phyloP scores from a whole-genome alignment of 2,888 invertebrate species.

The Mantis religiosa region DNA sequence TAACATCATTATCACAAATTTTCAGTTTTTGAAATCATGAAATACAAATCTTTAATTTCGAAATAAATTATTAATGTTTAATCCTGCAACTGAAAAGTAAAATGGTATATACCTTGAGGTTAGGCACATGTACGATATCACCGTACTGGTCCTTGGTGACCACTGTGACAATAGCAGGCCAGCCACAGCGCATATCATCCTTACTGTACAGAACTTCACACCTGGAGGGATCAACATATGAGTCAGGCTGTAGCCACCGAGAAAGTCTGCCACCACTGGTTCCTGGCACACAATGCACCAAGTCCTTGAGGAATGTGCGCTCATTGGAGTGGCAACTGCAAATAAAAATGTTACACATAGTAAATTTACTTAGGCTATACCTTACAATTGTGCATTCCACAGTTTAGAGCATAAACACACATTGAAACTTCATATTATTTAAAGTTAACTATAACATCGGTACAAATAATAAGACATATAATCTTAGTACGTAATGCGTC shows the following conservation, averaged over 20 bases:
- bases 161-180: slow-evolving; percentile 78
- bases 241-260: slow-evolving; percentile 90
- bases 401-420: no score
- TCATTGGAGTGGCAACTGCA: slow-evolving; percentile 81
- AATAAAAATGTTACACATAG: slow-evolving; percentile 17
- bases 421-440: no score
- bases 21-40: no score
- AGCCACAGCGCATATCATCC: slow-evolving; percentile 70
- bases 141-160: slow-evolving; percentile 89
- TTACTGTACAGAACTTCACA: slow-evolving; percentile 78
- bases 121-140: slow-evolving; percentile 77
- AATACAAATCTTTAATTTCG: no score
- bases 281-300: slow-evolving; percentile 80
- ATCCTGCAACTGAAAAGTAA: no score
- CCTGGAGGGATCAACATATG: slow-evolving; percentile 82
- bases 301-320: slow-evolving; percentile 86
- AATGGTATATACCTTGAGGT: slow-evolving; percentile 62
- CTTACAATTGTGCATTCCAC: no score
- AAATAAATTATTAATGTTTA: no score
- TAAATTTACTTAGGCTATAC: background rate
- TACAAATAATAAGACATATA: no score
- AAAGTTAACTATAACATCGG: no score
- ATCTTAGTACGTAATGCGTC: no score
- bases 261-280: slow-evolving; percentile 89
- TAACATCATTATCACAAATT: no score